phyloP scores from a whole-genome alignment of 2,888 invertebrate genomes.

The Sminthurides aquaticus region DNA sequence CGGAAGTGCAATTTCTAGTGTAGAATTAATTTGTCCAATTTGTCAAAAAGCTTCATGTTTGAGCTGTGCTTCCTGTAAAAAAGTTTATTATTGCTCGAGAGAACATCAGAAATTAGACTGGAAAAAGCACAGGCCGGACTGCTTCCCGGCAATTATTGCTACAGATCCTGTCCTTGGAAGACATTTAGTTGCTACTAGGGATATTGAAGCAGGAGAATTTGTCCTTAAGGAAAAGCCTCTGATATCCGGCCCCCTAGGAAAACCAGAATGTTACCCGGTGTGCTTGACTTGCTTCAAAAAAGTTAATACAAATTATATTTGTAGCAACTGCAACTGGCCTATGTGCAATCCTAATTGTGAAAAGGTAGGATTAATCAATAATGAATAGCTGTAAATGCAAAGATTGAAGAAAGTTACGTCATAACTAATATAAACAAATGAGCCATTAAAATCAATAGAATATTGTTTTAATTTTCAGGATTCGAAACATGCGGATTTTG shows the following conservation, averaged over 20 bases:
- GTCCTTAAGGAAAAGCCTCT: constrained; percentile 37
- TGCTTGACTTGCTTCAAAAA: constrained; percentile 35
- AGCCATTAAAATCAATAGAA: too few species aligned
- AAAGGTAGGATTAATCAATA: constrained; percentile 23
- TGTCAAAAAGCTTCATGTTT: constrained; percentile 2
- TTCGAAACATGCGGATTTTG: constrained; percentile 13
- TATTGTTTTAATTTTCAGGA: constrained; percentile 13
- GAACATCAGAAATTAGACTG: constrained; percentile 36
- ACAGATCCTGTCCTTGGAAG: constrained; percentile 27
- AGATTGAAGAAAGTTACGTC: neutral
- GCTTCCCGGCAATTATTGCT: constrained; percentile 32
- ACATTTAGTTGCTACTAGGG: constrained; percentile 34
- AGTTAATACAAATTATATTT: constrained; percentile 29
- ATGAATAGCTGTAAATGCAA: constrained; percentile 2
- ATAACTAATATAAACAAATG: too few species aligned
- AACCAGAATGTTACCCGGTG: constrained; percentile 17
- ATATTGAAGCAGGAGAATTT: constrained; percentile 35
- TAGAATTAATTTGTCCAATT: constrained; percentile 9
- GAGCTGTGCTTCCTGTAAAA: constrained; percentile 23
- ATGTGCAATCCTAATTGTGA: constrained; percentile 34
- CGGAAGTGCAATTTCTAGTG: neutral
- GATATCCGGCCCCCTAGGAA: constrained; percentile 27
- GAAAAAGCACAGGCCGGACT: constrained; percentile 33
- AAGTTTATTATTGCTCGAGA: constrained; percentile 27
- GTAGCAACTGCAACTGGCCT: constrained; percentile 37